Percentiles rank a stretch among this genome's conserved stretches.
Conservation (phyloP, 1,140 invertebrate genomes). For the Triops cancriformis region DNA sequence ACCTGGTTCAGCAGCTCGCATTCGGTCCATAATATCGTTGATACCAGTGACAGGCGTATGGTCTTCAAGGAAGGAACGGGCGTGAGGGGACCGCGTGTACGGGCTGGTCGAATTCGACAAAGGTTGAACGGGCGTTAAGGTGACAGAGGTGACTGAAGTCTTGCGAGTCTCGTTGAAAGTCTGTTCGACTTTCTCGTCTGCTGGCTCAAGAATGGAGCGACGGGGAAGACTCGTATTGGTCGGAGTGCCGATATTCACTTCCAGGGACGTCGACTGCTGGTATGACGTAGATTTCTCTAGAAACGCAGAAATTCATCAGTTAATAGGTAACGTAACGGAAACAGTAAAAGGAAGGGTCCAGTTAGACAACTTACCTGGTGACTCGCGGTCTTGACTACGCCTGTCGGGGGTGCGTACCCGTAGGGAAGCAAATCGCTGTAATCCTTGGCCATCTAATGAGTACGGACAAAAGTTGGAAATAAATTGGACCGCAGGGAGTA, state of each 20-base stretch:
- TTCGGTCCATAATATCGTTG: slow-evolving; percentile 59
- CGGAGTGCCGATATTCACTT: slow-evolving; percentile 27
- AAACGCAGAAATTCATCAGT: background rate
- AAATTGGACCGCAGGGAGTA: background rate
- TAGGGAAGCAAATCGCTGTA: slow-evolving; percentile 24
- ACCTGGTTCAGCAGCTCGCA: slow-evolving; percentile 62
- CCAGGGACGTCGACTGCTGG: slow-evolving; percentile 32
- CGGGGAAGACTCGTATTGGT: background rate
- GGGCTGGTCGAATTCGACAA: slow-evolving; percentile 9
- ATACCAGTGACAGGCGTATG: slow-evolving; percentile 56
- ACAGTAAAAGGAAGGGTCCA: background rate
- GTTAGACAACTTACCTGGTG: background rate
- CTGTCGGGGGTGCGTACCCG: slow-evolving; percentile 17
- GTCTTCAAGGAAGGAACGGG: slow-evolving; percentile 54
- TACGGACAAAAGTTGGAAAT: background rate
- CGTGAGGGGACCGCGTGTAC: slow-evolving; percentile 29
- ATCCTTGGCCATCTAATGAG: background rate
- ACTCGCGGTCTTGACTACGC: slow-evolving; percentile 17
- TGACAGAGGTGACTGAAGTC: slow-evolving; percentile 1
- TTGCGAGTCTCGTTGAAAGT: background rate
- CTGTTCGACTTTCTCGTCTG: slow-evolving; percentile 12
- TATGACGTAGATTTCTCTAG: background rate
- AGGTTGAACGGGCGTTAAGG: background rate
- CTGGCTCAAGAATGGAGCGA: background rate
- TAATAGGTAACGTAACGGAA: background rate